Evolutionary conservation across 2,113 vertebrate species (phyloP).

Genomic region (Salvator merianae): DNA sequence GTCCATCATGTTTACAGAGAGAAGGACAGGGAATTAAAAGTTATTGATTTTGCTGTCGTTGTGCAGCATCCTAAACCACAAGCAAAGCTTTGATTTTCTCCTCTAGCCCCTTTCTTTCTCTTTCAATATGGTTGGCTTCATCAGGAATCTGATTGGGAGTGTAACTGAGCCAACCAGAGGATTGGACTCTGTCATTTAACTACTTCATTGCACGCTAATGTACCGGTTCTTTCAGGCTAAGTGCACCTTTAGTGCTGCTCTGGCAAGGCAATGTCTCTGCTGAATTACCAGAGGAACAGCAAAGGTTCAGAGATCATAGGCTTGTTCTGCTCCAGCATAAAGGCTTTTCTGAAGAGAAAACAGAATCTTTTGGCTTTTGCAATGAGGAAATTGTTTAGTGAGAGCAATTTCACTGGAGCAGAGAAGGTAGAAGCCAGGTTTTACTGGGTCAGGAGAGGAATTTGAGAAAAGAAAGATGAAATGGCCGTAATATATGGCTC

Average conservation of each 20-base stretch:
- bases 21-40: constrained; percentile 51
- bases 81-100: constrained; percentile 39
- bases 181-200: constrained; percentile 43
- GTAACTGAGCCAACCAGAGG: constrained; percentile 36
- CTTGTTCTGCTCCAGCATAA: not conserved
- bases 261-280: constrained; percentile 3
- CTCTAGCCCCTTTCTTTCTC: constrained; percentile 19
- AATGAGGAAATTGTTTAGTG: not conserved
- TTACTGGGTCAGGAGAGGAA: not conserved
- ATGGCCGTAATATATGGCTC: not conserved
- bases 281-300: constrained; percentile 4
- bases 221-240: constrained; percentile 30
- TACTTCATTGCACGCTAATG: not conserved
- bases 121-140: constrained; percentile 51
- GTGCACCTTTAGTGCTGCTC: not conserved
- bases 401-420: not conserved
- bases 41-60: constrained; percentile 58
- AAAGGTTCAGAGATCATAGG: not conserved
- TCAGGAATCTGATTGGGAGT: constrained; percentile 41
- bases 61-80: constrained; percentile 39
- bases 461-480: not conserved
- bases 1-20: constrained; percentile 43
- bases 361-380: not conserved
- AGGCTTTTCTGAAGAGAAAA: not conserved
- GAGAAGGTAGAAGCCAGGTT: not conserved